phyloP scores from a whole-genome alignment of 2,113 vertebrate species.

The Toxotes jaculatrix region DNA sequence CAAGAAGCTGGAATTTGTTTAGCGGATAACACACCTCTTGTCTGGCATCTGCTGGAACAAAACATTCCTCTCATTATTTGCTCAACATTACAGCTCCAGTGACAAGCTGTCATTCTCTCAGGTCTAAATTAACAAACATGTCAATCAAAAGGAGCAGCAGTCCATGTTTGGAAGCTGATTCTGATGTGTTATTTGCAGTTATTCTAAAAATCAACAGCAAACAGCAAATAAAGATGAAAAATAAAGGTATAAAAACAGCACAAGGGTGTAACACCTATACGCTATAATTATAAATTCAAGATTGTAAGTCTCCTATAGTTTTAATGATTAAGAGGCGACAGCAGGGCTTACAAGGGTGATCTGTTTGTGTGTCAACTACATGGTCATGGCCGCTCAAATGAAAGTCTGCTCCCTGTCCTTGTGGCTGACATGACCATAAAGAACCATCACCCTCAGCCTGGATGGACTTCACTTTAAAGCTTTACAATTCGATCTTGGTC shows the following conservation, averaged over 20 bases:
- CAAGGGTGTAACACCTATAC: too few species aligned
- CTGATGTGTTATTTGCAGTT: not conserved
- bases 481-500: slow-evolving; percentile 32
- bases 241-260: not conserved
- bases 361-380: slow-evolving; percentile 1
- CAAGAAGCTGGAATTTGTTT: not conserved
- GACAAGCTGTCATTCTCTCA: slow-evolving; percentile 3
- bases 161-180: not conserved
- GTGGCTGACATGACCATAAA: slow-evolving; percentile 51
- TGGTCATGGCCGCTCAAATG: slow-evolving; percentile 23
- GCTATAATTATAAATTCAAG: not conserved
- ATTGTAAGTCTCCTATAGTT: not conserved
- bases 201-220: not conserved
- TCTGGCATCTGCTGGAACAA: slow-evolving; percentile 1
- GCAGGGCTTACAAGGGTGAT: slow-evolving; percentile 23
- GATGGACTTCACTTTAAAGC: slow-evolving; percentile 29
- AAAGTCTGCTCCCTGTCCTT: slow-evolving; percentile 46
- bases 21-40: not conserved
- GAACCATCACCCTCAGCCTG: not conserved
- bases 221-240: not conserved
- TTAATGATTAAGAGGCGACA: slow-evolving; percentile 44
- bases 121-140: slow-evolving; percentile 29
- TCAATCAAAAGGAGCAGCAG: slow-evolving; percentile 24
- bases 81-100: slow-evolving; percentile 4
- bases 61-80: not conserved